Evolutionary conservation across 1,140 invertebrate genomes (phyloP).

Genomic region (Nebria ingens): DNA sequence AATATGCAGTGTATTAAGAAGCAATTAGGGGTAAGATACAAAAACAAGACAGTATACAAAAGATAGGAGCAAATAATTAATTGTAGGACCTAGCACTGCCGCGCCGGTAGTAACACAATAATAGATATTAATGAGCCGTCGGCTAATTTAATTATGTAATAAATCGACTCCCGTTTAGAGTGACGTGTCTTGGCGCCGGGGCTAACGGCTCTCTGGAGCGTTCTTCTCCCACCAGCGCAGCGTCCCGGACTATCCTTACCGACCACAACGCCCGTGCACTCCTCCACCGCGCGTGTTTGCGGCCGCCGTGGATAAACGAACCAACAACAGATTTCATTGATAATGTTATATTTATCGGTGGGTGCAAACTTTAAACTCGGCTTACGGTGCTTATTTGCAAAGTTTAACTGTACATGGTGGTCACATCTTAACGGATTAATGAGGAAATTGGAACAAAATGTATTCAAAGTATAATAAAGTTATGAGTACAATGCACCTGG

Average conservation of each 20-base stretch:
- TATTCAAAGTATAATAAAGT: no score
- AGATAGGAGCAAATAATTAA: slow-evolving; percentile 15
- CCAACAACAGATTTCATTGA: background rate
- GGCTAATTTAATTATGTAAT: slow-evolving; percentile 24
- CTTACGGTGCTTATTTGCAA: no score
- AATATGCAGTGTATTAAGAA: no score
- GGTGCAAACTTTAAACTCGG: no score
- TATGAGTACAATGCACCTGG: no score
- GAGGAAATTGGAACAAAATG: no score
- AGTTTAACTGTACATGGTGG: no score
- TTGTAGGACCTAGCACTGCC: background rate
- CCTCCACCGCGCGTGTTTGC: background rate
- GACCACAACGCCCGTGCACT: background rate
- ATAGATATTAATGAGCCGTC: slow-evolving; percentile 23
- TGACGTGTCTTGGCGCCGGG: slow-evolving; percentile 4
- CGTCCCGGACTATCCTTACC: background rate
- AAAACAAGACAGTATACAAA: no score
- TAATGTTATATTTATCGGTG: background rate
- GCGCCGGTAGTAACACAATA: slow-evolving; percentile 16
- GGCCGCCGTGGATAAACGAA: background rate
- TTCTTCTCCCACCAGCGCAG: background rate
- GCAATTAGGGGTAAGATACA: no score
- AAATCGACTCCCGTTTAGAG: slow-evolving; percentile 16
- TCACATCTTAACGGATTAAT: no score
- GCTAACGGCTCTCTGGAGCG: background rate